Base-by-base conservation (phyloP, 2,888 invertebrate genomes). In the Vesta saturnalis region DNA sequence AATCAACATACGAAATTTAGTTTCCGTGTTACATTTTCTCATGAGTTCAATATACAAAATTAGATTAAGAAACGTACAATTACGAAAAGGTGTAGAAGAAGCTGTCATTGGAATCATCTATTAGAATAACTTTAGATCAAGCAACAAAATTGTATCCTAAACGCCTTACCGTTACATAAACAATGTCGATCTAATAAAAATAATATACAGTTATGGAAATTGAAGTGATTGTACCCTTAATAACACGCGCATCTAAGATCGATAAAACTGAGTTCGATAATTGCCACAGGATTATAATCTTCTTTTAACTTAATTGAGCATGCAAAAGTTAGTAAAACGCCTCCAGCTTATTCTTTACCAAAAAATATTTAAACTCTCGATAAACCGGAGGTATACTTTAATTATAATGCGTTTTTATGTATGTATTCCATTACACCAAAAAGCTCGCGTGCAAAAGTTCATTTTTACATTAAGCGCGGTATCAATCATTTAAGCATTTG, bases 361-460 rank as follows among this genome's bases (percentile, higher is more conserved):
- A 52, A 21, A 52, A 52, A 52, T n/a, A 21, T 52, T 52, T 19
- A 52, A 52, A 52, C 21, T 21, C 1, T 12, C 39, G 39, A 39
- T 39, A 39, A 39, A 19, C 52, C 47, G 15, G 21, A 52, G 5
- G 52, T 52, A 12, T 12, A 52, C 12, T 4, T 52, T 21, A 18
- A 21, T 52, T 21, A 39, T 1, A 2, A 8, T 39, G n/a, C 39
- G 2, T 39, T 39, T 39, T 39, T 39, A n/a, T 6, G 39, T 23
- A 23, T 39, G 23, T 8, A 23, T 39, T 22, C 19, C 12, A n/a
- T 12, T 54, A 16, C n/a, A 49, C 15, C 54, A 58, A 39, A 58
- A 58, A 35, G 43, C 15, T 58, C 19, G 58, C 58, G 58, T 58
- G 58, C 35, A 14, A 18, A 19, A 56, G 12, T 22, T n/a, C 54